These are phyloP conservation scores for Chaenocephalus aceratus DNA, from an alignment of 2,113 vertebrate species.

Conservation along the genomic window DNA sequence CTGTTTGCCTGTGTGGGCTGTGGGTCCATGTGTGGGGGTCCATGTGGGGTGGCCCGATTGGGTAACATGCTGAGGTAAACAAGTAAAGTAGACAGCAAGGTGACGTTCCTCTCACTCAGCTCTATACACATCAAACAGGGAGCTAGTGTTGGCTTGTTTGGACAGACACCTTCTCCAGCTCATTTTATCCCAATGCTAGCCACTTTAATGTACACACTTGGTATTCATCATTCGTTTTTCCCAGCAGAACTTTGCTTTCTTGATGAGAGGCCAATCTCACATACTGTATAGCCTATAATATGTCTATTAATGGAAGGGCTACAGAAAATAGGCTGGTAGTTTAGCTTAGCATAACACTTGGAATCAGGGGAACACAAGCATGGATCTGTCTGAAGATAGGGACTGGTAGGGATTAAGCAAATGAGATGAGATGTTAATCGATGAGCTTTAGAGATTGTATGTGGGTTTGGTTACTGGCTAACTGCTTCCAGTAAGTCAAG, in stretches of 20 bases:
- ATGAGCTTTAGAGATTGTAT: not conserved
- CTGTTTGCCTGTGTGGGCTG: slow-evolving; percentile 57
- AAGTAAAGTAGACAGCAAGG: slow-evolving; percentile 60
- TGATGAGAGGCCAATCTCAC: not conserved
- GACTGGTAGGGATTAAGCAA: not conserved
- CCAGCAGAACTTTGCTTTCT: not conserved
- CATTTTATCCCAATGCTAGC: slow-evolving; percentile 19
- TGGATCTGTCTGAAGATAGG: not conserved
- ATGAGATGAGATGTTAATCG: not conserved
- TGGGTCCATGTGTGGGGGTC: slow-evolving; percentile 35
- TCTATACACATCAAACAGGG: slow-evolving; percentile 44
- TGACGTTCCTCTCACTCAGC: slow-evolving; percentile 59
- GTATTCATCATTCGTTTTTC: not conserved
- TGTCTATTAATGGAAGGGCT: not conserved
- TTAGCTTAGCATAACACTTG: not conserved
- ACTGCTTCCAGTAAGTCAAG: not conserved
- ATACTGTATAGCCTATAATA: not conserved
- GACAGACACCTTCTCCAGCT: slow-evolving; percentile 39
- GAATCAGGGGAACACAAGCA: not conserved
- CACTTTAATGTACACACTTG: slow-evolving; percentile 13
- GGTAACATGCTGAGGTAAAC: slow-evolving; percentile 60
- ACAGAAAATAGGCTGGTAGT: not conserved
- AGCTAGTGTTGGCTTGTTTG: slow-evolving; percentile 51
- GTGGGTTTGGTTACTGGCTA: not conserved
- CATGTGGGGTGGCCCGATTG: slow-evolving; percentile 38